A percentile compares a stretch with the other conserved stretches of the same genome.
phyloP scores from a whole-genome alignment of 2,797 vertebrate genomes.

The Cyclura pinguis region DNA sequence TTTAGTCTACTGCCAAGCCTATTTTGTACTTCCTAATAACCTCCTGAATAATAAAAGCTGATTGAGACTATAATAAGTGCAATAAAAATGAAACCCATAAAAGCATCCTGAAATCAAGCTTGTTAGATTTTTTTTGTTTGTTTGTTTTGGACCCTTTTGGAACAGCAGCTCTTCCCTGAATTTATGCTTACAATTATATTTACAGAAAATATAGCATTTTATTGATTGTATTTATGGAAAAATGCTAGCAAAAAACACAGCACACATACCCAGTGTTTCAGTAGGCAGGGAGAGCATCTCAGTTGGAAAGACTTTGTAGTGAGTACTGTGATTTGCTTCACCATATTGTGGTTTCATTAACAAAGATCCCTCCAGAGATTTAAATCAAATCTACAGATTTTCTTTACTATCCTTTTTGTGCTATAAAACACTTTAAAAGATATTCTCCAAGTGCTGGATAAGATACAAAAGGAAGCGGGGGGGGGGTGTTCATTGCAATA shows the following conservation, averaged over 20 bases:
- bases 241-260: neutral
- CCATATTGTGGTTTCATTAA: conserved; percentile 8
- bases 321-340: neutral
- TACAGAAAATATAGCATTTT: conserved; percentile 9
- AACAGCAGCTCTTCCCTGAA: neutral
- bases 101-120: conserved; percentile 1
- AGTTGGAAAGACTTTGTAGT: neutral
- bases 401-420: conserved; percentile 36
- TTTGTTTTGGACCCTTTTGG: neutral
- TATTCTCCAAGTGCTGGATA: neutral
- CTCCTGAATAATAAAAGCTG: conserved; percentile 39
- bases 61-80: conserved; percentile 27
- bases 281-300: neutral
- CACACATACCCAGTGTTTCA: neutral
- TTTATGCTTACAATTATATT: conserved; percentile 36
- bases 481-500: neutral
- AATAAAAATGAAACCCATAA: conserved; percentile 29
- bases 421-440: conserved; percentile 6
- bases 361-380: conserved; percentile 6
- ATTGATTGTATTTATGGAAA: conserved; percentile 14
- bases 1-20: conserved; percentile 4
- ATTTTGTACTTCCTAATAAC: conserved; percentile 31
- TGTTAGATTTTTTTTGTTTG: neutral
- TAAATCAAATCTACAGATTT: conserved; percentile 5
- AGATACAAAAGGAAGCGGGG: neutral